Conservation (phyloP, 2,113 vertebrate genomes). For the Gavialis gangeticus region DNA sequence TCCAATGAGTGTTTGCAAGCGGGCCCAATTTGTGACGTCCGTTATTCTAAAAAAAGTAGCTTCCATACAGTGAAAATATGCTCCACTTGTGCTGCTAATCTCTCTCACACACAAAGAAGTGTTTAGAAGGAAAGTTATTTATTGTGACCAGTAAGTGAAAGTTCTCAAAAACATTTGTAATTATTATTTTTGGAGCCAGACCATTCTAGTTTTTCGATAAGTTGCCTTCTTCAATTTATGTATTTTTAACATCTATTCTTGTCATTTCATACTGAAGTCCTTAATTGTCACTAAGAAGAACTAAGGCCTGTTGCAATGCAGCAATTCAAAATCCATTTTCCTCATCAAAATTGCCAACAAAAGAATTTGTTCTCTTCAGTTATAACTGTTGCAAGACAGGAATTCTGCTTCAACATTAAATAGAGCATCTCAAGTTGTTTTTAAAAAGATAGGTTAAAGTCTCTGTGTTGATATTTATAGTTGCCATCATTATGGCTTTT, state of each 20-base stretch:
- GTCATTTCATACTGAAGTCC: slow-evolving; percentile 43
- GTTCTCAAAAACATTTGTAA: slow-evolving; percentile 71
- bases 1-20: slow-evolving; percentile 73
- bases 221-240: slow-evolving; percentile 59
- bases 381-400: not conserved
- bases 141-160: slow-evolving; percentile 72
- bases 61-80: slow-evolving; percentile 72
- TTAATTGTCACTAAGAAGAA: slow-evolving; percentile 44
- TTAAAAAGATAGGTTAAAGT: not conserved
- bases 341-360: not conserved
- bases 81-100: slow-evolving; percentile 73
- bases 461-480: not conserved
- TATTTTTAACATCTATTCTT: slow-evolving; percentile 54
- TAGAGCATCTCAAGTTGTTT: not conserved
- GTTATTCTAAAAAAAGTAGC: slow-evolving; percentile 75
- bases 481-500: not conserved
- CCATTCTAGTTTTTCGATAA: slow-evolving; percentile 61
- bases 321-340: slow-evolving; percentile 3
- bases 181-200: slow-evolving; percentile 58
- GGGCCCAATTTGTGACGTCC: slow-evolving; percentile 70
- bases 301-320: not conserved
- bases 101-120: slow-evolving; percentile 61
- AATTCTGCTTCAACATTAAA: not conserved
- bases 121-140: slow-evolving; percentile 70
- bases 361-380: not conserved